These are phyloP conservation scores for Lophura nycthemera DNA, from an alignment of 2,113 vertebrate species.

Conservation along the genomic window DNA sequence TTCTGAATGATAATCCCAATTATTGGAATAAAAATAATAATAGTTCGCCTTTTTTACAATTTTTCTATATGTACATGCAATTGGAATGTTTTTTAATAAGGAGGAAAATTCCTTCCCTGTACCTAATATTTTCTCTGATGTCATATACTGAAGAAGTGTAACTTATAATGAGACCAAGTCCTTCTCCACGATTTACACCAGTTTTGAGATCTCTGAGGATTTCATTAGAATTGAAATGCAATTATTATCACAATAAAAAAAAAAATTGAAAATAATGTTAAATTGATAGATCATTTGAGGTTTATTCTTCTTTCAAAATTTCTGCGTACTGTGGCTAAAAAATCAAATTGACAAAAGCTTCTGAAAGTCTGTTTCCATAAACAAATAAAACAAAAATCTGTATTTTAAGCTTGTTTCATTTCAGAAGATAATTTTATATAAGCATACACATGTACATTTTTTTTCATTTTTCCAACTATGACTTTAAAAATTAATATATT, in stretches of 20 bases:
- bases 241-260: background rate
- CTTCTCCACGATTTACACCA: background rate
- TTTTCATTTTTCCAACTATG: background rate
- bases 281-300: background rate
- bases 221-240: background rate
- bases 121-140: background rate
- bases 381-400: background rate
- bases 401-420: background rate
- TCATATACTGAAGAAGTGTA: background rate
- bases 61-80: background rate
- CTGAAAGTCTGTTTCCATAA: background rate
- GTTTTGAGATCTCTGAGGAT: background rate
- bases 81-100: background rate
- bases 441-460: fast-evolving
- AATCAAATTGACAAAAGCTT: background rate
- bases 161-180: background rate
- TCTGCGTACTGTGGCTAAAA: background rate
- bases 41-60: background rate
- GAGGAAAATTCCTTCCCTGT: background rate
- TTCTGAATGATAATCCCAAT: background rate
- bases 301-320: background rate
- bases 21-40: background rate
- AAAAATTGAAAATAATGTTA: background rate
- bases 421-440: background rate
- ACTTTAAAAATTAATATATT: background rate